A percentile compares a stretch with the other conserved stretches of the same genome.
phyloP scores from a whole-genome alignment of 2,888 invertebrate genomes.

The Heliconius hortense region DNA sequence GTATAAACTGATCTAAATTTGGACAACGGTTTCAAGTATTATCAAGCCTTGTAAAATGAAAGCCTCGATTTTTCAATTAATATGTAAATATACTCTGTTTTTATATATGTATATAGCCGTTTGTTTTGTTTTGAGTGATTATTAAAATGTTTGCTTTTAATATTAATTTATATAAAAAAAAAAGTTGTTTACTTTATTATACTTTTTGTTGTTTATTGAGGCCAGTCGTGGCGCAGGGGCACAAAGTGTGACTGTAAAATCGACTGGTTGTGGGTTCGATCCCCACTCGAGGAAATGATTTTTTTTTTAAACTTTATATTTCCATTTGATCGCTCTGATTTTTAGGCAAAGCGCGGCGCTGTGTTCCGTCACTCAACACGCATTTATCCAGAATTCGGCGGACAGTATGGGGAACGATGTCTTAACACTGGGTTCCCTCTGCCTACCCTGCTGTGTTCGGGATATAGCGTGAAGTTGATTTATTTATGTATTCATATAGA shows the following conservation, averaged over 20 bases:
- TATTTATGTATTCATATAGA: background rate
- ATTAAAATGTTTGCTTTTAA: background rate
- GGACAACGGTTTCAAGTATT: slow-evolving; percentile 23
- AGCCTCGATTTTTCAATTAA: slow-evolving; percentile 20
- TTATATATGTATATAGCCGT: background rate
- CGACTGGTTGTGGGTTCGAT: no score
- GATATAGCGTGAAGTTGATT: background rate
- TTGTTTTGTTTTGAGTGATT: background rate
- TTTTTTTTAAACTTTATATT: no score
- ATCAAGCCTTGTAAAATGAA: background rate
- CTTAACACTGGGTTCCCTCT: background rate
- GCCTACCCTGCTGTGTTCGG: background rate
- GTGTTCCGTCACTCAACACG: background rate
- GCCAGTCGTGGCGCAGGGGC: no score
- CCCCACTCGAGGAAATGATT: no score
- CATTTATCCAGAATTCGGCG: background rate
- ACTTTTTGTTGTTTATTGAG: no score
- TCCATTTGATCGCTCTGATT: background rate
- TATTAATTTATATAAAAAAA: background rate
- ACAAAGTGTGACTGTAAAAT: no score
- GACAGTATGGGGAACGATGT: no score
- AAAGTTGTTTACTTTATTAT: no score
- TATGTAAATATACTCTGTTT: slow-evolving; percentile 1
- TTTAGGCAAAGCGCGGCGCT: background rate
- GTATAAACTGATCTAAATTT: slow-evolving; percentile 26